Evolutionary conservation across 2,888 invertebrate species (phyloP), one percentile per base, ranked within the genome.

Genomic region (Plebejus melissa): DNA sequence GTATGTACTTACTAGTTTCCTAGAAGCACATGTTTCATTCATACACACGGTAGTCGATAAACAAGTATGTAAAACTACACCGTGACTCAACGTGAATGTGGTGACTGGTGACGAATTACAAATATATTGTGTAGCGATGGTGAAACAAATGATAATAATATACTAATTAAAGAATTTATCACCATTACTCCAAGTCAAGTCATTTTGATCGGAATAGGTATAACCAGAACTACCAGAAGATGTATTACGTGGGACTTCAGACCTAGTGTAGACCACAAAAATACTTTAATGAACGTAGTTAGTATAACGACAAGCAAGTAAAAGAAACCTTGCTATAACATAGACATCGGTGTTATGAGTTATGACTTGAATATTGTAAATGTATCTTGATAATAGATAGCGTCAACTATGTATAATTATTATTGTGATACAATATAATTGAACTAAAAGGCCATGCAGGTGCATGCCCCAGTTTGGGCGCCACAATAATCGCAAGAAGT

Each of bases 31-130:
- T 72, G 72, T 72, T 72, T 72, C 72, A 72, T 72, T 72, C 72
- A 71, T 36, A 54, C n/a, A 65, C 41, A 76, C 76, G 60, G 76
- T 80, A 77, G 80, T 77, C 79, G 79, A 79, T 78, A 80, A 80
- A 76, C 77, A 70, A 79, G 82, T 82, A 82, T 79, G 82, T 81
- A 81, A 81, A 79, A 79, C 74, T 76, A 81, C 77, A 79, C 82
- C 76, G 74, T 80, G 79, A 81, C 80, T 83, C 80, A 81, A 77
- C 72, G 16, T 65, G 5, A 65, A 13, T 65, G 13, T 28, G 58
- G 69, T 70, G 58, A 78, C 76, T 78, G 79, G 78, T 79, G 77
- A 77, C 78, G 65, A 76, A 72, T 50, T 72, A 72, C 13, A 72
- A 72, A 70, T 16, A 71, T 50, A 22, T 50, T 69, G 46, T 71